Base-by-base conservation (phyloP, 1,140 invertebrate genomes). In the Druon quercuslanigerum region DNA sequence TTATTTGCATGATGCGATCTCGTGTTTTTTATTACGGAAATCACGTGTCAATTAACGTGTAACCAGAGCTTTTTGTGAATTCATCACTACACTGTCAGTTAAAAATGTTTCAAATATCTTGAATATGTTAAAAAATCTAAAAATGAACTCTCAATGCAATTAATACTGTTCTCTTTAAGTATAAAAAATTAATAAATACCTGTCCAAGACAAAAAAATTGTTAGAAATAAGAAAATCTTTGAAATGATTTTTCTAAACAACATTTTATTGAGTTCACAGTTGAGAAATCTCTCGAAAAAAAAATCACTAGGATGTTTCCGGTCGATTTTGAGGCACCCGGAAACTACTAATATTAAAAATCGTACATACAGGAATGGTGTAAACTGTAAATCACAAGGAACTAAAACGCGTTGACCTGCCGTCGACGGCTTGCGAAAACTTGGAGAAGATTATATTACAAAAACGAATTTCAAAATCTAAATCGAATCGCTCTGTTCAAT, bases 391-490 rank as follows among this genome's bases (percentile, higher is more conserved):
- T 4, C 13, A n/a, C 33, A 14, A 40, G n/a, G 13, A 66, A 66
- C 33, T 17, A 56, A 71, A 56, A 20, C 50, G 71, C 60, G 74
- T 74, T 66, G 82, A 87, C 86, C 87, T 87, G 87, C 87, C 87
- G 85, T 88, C 85, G 80, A 88, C 80, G 82, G 82, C 25, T 66
- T 40, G 40, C 40, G 60, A 66, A 66, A 46, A 66, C 13, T 66
- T 33, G 60, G 60, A 66, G 60, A 66, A 66, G 60, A 66, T 66
- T 66, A 40, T 13, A 40, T 12, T 25, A 25, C 14, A 66, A 33
- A 33, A 66, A 66, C 60, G 25, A 66, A 40, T 40, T 66, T 16
- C 7, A 33, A 60, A 66, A 40, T 66, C 25, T 66, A 40, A 33
- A 66, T 66, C 40, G 25, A 66, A 66, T 46, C 33, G 25, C 20